These are phyloP conservation scores for Trilocha varians DNA, from an alignment of 2,888 invertebrate genomes.

Conservation along the genomic window DNA sequence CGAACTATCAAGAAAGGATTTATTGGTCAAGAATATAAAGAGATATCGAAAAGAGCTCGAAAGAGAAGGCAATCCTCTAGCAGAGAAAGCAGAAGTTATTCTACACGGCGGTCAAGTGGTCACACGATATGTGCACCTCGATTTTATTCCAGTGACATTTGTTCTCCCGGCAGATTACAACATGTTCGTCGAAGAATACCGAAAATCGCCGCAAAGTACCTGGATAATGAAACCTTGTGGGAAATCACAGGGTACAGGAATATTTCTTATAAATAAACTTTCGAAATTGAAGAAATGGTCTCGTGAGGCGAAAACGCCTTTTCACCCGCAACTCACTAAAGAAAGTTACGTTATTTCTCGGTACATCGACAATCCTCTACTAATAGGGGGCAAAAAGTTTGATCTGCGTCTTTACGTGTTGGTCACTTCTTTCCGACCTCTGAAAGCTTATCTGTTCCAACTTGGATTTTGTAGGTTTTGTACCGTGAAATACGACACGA, in stretches of 20 bases:
- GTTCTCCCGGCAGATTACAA: constrained; percentile 96
- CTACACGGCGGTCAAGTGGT: constrained; percentile 75
- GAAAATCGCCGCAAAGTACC: constrained; percentile 93
- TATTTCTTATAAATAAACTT: constrained; percentile 94
- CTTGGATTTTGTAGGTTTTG: constrained; percentile 97
- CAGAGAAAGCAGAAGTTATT: constrained; percentile 77
- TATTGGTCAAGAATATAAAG: constrained; percentile 96
- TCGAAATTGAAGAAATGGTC: constrained; percentile 95
- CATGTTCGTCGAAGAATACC: constrained; percentile 95
- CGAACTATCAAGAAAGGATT: constrained; percentile 95
- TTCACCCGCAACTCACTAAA: constrained; percentile 88
- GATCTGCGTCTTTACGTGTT: constrained; percentile 93
- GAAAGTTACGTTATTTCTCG: constrained; percentile 97
- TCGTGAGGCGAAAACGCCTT: constrained; percentile 86
- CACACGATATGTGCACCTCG: constrained; percentile 84
- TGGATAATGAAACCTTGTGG: constrained; percentile 99
- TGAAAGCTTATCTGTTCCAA: constrained; percentile 94
- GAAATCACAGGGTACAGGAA: constrained; percentile 93
- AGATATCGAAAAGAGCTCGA: constrained; percentile 94
- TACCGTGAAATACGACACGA: constrained; percentile 95
- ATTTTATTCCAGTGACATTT: constrained; percentile 95
- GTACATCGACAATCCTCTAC: constrained; percentile 94
- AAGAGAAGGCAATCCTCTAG: constrained; percentile 88
- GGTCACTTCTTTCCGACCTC: constrained; percentile 93
- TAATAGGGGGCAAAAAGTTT: constrained; percentile 98